Conservation (phyloP, 2,888 invertebrate genomes). For the Ctena decussata region DNA sequence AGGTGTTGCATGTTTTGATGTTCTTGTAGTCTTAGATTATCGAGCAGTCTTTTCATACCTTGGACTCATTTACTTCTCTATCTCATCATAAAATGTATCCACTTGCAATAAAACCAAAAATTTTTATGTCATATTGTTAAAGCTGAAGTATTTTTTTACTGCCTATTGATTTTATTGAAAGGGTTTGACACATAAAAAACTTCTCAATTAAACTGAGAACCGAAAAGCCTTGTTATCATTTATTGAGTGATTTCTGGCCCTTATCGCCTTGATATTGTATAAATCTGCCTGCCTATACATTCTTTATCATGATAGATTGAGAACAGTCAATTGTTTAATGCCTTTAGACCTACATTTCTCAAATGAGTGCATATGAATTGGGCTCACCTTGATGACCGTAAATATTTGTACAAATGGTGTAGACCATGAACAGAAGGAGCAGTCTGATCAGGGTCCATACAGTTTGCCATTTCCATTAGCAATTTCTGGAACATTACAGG, state of each 20-base stretch:
- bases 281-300: not conserved
- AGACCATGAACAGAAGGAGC: too few relatives aligned
- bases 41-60: too few relatives aligned
- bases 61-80: too few relatives aligned
- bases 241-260: conserved; percentile 3
- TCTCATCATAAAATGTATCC: too few relatives aligned
- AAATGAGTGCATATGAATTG: conserved; percentile 1
- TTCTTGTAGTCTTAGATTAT: too few relatives aligned
- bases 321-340: not conserved
- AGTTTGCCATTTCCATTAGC: not conserved
- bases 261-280: not conserved
- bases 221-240: not conserved
- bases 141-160: not conserved
- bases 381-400: not conserved
- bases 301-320: not conserved
- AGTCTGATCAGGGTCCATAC: not conserved
- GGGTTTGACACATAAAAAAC: not conserved
- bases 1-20: too few relatives aligned
- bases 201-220: not conserved
- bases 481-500: too few relatives aligned
- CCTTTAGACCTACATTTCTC: not conserved
- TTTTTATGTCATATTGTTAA: too few relatives aligned
- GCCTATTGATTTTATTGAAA: conserved; percentile 11
- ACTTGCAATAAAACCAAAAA: too few relatives aligned
- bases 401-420: not conserved